Percentiles rank a stretch among this genome's conserved stretches.
Conservation (phyloP, 1,140 invertebrate species). For the Panagrolaimus sp. region DNA sequence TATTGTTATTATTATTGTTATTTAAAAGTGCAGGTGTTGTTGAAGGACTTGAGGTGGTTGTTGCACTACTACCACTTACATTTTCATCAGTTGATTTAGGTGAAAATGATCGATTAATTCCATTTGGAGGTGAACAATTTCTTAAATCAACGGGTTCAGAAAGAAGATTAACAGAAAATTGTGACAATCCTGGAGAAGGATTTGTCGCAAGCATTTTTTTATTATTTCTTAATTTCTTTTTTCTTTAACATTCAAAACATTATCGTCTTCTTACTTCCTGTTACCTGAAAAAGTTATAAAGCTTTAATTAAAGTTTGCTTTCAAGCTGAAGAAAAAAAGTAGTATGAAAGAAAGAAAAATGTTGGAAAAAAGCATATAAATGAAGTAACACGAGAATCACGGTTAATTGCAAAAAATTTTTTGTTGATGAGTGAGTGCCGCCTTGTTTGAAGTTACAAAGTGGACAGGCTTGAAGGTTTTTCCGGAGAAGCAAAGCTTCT, state of each 20-base stretch:
- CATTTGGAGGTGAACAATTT: conserved; percentile 18
- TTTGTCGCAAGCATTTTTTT: conserved; percentile 7
- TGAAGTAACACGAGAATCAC: conserved; percentile 11
- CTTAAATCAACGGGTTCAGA: conserved; percentile 1
- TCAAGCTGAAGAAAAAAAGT: too few relatives aligned
- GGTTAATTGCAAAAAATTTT: conserved; percentile 1
- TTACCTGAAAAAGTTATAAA: too few relatives aligned
- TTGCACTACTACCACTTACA: conserved; percentile 20
- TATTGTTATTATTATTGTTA: too few relatives aligned
- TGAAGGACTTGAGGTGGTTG: conserved; percentile 28
- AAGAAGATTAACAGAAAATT: background rate
- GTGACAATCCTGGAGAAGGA: conserved; percentile 3
- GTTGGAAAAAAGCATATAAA: background rate
- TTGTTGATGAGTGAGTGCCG: background rate
- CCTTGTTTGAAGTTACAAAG: background rate
- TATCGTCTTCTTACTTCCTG: too few relatives aligned
- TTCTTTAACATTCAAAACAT: too few relatives aligned
- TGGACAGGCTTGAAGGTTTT: background rate
- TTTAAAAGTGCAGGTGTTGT: conserved; percentile 20
- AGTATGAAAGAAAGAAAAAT: background rate
- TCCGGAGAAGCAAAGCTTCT: background rate
- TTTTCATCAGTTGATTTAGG: conserved; percentile 26
- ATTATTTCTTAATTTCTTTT: too few relatives aligned
- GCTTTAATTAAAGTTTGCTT: too few relatives aligned
- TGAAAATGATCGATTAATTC: conserved; percentile 20